Base-by-base conservation (phyloP, 1,140 invertebrate genomes). In the Pentalonia nigronervosa region DNA sequence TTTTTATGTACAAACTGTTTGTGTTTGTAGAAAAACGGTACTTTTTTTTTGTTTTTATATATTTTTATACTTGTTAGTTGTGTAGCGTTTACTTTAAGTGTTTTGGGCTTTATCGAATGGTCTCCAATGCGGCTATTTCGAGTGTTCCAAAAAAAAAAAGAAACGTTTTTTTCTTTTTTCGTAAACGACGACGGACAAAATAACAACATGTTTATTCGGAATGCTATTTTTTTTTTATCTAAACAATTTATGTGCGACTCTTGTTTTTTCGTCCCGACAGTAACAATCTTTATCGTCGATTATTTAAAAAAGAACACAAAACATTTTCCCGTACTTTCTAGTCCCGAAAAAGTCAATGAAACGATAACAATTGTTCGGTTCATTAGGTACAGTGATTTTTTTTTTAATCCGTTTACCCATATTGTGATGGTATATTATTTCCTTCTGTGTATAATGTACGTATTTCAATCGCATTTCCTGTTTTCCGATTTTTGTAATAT, bases 181-280 rank as follows among this genome's bases (percentile, higher is more conserved):
- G 30, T 34, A 76, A n/a, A 76, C 60, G 60, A 76, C n/a, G 60
- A 76, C 60, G n/a, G 60, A 76, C 60, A 76, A 76, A 76, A 76
- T 76, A 76, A 76, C 60, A 76, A 76, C 60, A 76, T 76, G 60
- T 76, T 76, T n/a, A 76, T 76, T 76, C n/a, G n/a, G 60, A 76
- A 76, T 76, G 30, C 60, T 76, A 76, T 76, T 76, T 67, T 60
- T 76, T 76, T n/a, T 76, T 76, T n/a, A 20, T 20, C 21, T 3
- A 67, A n/a, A 76, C 30, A 76, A 76, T 76, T n/a, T 76, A 76
- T 76, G n/a, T 76, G 30, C 14, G 14, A 76, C 60, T 67, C 60
- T 76, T 76, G 60, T 76, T 76, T 76, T 76, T 76, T n/a, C 30
- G n/a, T 76, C 60, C 17, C 60, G 30, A 76, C 60, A 76, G 60